These are phyloP conservation scores for Charaxes varanes DNA, from an alignment of 1,140 invertebrate genomes.

Conservation along the genomic window DNA sequence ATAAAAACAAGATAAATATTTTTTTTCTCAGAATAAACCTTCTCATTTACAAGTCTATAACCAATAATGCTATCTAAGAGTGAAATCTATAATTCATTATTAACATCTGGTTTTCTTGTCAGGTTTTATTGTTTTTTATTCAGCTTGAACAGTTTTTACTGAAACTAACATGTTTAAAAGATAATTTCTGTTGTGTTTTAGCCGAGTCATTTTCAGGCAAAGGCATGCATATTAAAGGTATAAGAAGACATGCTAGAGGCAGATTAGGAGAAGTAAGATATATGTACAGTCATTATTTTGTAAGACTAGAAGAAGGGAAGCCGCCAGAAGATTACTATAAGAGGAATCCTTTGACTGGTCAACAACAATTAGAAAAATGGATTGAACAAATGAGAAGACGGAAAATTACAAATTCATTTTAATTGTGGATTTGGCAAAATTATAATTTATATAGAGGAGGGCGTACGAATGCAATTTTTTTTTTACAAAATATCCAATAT, in stretches of 20 bases:
- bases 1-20: no score
- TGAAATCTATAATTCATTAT: no score
- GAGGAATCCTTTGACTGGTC: slow-evolving; percentile 77
- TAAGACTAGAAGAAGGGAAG: slow-evolving; percentile 92
- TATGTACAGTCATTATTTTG: slow-evolving; percentile 90
- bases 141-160: no score
- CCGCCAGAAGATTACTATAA: slow-evolving; percentile 91
- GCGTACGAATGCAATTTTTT: no score
- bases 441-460: no score
- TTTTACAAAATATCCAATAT: no score
- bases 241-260: slow-evolving; percentile 85
- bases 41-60: no score
- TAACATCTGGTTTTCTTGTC: no score
- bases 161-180: no score
- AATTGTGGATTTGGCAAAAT: no score
- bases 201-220: slow-evolving; percentile 91
- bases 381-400: slow-evolving; percentile 80
- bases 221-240: slow-evolving; percentile 85
- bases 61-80: no score
- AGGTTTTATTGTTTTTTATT: slow-evolving; percentile 5
- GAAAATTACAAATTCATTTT: slow-evolving; percentile 82
- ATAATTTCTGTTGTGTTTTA: slow-evolving; percentile 61
- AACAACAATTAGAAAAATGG: slow-evolving; percentile 85
- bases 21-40: no score
- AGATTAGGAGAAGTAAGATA: slow-evolving; percentile 85